A percentile compares a stretch with the other conserved stretches of the same genome.
phyloP scores from a whole-genome alignment of 2,888 invertebrate species.

The Punctoribates punctum region DNA sequence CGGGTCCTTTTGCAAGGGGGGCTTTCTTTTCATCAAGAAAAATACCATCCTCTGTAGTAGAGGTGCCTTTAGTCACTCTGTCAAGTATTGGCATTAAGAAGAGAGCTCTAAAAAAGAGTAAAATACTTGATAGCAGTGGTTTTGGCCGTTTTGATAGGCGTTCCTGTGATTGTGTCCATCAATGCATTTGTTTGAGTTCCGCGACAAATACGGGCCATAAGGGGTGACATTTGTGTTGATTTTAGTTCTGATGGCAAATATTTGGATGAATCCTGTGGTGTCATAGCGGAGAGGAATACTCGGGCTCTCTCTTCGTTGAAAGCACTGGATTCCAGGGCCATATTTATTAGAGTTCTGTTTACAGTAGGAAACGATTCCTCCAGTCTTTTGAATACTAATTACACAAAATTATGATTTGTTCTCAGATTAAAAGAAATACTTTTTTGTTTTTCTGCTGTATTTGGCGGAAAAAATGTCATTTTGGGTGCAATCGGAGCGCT shows the following conservation, averaged over 20 bases:
- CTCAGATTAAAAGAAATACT: constrained; percentile 44
- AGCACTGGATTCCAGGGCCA: constrained; percentile 82
- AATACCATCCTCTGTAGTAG: constrained; percentile 55
- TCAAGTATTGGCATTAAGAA: neutral
- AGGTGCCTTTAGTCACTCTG: constrained; percentile 53
- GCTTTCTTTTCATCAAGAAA: constrained; percentile 33
- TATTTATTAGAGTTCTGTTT: constrained; percentile 72
- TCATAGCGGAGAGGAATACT: constrained; percentile 64
- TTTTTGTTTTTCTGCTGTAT: constrained; percentile 48
- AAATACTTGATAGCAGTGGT: neutral
- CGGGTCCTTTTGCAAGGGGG: constrained; percentile 62
- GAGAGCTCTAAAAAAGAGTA: too few relatives aligned
- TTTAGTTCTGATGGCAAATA: constrained; percentile 33
- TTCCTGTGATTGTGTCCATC: constrained; percentile 36
- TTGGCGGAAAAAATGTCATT: constrained; percentile 45
- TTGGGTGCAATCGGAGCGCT: constrained; percentile 16
- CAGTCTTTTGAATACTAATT: constrained; percentile 53
- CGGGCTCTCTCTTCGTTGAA: constrained; percentile 76
- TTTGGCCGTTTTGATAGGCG: constrained; percentile 33
- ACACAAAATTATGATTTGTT: neutral
- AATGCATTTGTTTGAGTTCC: constrained; percentile 37
- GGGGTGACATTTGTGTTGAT: neutral
- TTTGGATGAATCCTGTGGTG: constrained; percentile 47
- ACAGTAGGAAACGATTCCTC: constrained; percentile 69
- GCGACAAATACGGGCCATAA: constrained; percentile 1